Evolutionary conservation across 1,140 invertebrate species (phyloP), one percentile per base, ranked within the genome.

Genomic region (Hydropsyche tenuis): DNA sequence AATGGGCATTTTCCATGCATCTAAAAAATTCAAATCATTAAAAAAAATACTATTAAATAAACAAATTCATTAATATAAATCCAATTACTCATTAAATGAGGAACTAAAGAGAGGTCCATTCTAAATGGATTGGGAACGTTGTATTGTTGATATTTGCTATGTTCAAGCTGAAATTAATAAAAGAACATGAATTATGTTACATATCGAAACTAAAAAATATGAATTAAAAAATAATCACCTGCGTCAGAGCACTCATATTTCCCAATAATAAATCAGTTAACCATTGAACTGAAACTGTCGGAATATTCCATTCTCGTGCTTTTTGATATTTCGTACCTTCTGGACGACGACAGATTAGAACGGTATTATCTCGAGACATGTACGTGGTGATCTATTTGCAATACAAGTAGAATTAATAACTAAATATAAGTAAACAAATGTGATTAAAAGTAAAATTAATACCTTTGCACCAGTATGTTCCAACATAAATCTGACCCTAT

Each of bases 201-300:
- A 46, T 65, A 66, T 56, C 7, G 22, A 42, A 42, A 64, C 30
- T n/a, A 62, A 37, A 53, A 56, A 4, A 18, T 60, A 3, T 5
- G 30, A 9, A 4, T 37, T 4, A 4, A 9, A 37, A 37, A 37
- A 37, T 43, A 53, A 56, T 27, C 1, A 85, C 84, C 83, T 86
- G 84, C 6, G 93, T 90, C 0, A 96, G 83, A 3, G 91, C 92
- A 77, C 88, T 91, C 81, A 92, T 90, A 81, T 96, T 93, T 0
- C 96, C 97, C 73, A 98, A 91, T 76, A 98, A 86, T 45, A 99
- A 88, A 82, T 99, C 96, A 69, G 93, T 95, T 51, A 99, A 84
- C 96, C 97, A 99, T 74, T 94, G 91, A 6, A 93, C 91, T 83
- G 96, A 98, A 0, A 99, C 96, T 1, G 96, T 90, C 14, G 93